Evolutionary conservation across 2,888 invertebrate species (phyloP), one percentile per base, ranked within the genome.

Genomic region (Lepas anatifera): DNA sequence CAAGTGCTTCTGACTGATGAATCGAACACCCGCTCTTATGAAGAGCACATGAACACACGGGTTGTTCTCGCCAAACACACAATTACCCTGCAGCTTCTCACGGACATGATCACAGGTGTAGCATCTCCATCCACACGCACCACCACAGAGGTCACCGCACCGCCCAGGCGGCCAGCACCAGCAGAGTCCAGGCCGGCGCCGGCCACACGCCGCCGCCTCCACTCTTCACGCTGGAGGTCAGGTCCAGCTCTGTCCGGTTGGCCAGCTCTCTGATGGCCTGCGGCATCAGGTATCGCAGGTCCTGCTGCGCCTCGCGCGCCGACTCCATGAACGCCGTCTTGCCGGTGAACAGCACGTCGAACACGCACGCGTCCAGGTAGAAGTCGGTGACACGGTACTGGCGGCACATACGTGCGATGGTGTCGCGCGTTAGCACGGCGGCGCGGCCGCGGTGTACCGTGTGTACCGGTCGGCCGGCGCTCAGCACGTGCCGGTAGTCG

Each of bases 311-410:
- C 7, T 78, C 77, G 71, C 79, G 77, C 1, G 83, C 83, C 13
- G 83, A 81, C 67, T 77, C 73, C n/a, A 79, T 77, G 73, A 81
- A 81, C 68, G 79, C 80, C 25, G 77, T 76, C 69, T 82, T 81
- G 3, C 83, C 83, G 4, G 84, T 83, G 6, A 82, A 80, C 79
- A 84, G 79, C 72, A 84, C 77, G 77, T 85, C 85, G 76, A 84
- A 85, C 70, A 85, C 82, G 77, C 85, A 85, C 73, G 84, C 82
- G 77, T 85, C 84, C 73, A 84, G 80, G 77, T 83, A 85, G 74
- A 81, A 81, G 75, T 83, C 84, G 41, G 81, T 80, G 41, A 83
- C 76, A 71, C 80, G 78, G 32, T 78, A 77, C 27, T 77, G 75
- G 18, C 77, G 76, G 73, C 83, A 83, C 52, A 77, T 74, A 11